phyloP scores from a whole-genome alignment of 1,140 invertebrate species.

The Pseudomyrmex gracilis region DNA sequence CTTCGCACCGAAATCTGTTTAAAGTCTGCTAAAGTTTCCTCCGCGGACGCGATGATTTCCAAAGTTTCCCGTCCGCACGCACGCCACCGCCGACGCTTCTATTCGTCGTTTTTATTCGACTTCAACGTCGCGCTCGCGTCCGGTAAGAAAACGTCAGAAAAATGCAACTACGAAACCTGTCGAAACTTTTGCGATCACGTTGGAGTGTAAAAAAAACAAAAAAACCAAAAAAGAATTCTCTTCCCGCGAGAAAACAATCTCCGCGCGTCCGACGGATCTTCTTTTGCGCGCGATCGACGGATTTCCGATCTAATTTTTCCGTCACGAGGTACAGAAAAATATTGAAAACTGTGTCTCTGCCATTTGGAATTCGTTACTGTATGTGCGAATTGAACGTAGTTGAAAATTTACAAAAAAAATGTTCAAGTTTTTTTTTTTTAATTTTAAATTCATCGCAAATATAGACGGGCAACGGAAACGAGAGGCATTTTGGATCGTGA shows the following conservation, averaged over 20 bases:
- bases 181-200: slow-evolving; percentile 51
- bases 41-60: slow-evolving; percentile 42
- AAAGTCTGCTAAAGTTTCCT: slow-evolving; percentile 47
- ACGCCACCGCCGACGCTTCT: not conserved
- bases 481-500: not conserved
- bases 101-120: slow-evolving; percentile 22
- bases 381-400: not conserved
- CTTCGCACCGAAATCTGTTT: slow-evolving; percentile 44
- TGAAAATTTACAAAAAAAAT: slow-evolving; percentile 32
- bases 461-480: slow-evolving; percentile 25
- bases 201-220: too few species aligned
- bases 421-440: not conserved
- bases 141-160: slow-evolving; percentile 6
- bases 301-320: slow-evolving; percentile 34
- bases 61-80: slow-evolving; percentile 27
- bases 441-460: not conserved
- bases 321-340: not conserved
- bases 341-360: not conserved
- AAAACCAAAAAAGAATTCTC: slow-evolving; percentile 1
- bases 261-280: slow-evolving; percentile 5
- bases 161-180: slow-evolving; percentile 15
- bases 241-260: not conserved
- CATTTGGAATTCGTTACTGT: not conserved
- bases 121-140: slow-evolving; percentile 19
- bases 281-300: not conserved